phyloP scores from a whole-genome alignment of 2,888 invertebrate species.

The Agriopis leucophaearia region DNA sequence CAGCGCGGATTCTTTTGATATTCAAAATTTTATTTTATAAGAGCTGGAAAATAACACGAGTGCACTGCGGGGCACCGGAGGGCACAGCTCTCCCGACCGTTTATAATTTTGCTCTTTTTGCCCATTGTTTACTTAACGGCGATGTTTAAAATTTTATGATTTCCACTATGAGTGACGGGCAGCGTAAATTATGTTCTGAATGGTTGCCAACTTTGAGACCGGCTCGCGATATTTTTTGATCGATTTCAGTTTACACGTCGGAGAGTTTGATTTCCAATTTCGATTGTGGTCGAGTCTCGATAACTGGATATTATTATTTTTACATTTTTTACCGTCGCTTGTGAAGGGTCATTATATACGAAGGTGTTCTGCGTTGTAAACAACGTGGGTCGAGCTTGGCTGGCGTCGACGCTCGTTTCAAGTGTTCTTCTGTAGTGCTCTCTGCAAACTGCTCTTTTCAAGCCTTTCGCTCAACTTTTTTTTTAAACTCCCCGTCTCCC shows the following conservation, averaged over 20 bases:
- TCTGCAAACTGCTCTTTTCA: constrained; percentile 77
- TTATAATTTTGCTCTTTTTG: constrained; percentile 76
- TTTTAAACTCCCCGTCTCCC: constrained; percentile 58
- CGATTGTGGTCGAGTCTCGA: constrained; percentile 42
- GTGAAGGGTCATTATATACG: constrained; percentile 51
- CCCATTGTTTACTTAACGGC: constrained; percentile 84
- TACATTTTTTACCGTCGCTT: constrained; percentile 29
- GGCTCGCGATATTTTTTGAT: constrained; percentile 62
- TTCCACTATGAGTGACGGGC: constrained; percentile 75
- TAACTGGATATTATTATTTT: constrained; percentile 40
- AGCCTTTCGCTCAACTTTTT: constrained; percentile 64
- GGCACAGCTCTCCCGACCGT: constrained; percentile 64
- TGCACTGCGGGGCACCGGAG: constrained; percentile 62
- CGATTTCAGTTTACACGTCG: constrained; percentile 69
- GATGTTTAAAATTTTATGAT: constrained; percentile 80
- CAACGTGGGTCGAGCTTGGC: constrained; percentile 66
- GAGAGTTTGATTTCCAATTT: constrained; percentile 57
- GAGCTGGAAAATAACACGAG: constrained; percentile 59
- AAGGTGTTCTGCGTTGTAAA: constrained; percentile 68
- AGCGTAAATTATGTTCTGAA: constrained; percentile 77
- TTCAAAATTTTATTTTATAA: constrained; percentile 62
- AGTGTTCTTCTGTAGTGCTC: constrained; percentile 71
- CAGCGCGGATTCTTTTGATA: constrained; percentile 54
- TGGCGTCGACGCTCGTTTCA: constrained; percentile 66
- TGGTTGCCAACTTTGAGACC: constrained; percentile 74